phyloP scores from a whole-genome alignment of 1,140 invertebrate genomes.

The Gonioctena quinquepunctata region DNA sequence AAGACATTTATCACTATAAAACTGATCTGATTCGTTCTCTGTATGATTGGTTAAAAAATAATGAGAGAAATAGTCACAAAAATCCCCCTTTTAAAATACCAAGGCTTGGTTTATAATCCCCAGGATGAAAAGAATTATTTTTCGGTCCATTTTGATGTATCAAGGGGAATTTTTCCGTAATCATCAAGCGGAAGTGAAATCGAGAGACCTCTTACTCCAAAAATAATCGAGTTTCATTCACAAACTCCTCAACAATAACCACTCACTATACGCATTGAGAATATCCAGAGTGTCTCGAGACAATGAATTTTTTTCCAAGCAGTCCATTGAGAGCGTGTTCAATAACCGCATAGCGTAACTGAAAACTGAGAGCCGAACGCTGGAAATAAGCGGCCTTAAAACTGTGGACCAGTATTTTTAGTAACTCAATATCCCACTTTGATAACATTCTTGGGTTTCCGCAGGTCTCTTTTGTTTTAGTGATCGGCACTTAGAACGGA shows the following conservation, averaged over 20 bases:
- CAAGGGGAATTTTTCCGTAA: too few species aligned
- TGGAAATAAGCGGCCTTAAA: background rate
- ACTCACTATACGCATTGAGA: background rate
- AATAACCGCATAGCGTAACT: background rate
- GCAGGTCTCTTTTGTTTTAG: background rate
- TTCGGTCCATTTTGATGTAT: too few species aligned
- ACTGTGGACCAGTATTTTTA: background rate
- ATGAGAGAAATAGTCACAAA: too few species aligned
- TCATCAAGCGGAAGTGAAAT: too few species aligned
- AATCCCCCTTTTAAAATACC: too few species aligned
- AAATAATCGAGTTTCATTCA: too few species aligned
- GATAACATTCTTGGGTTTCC: background rate
- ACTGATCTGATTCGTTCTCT: too few species aligned
- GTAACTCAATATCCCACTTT: background rate
- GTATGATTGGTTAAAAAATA: too few species aligned
- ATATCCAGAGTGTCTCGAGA: background rate
- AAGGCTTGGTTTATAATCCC: too few species aligned
- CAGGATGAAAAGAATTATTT: too few species aligned
- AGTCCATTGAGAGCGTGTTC: background rate
- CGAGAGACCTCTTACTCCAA: too few species aligned
- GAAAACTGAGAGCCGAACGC: background rate
- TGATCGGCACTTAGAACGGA: background rate
- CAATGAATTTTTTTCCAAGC: background rate
- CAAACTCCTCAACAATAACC: background rate
- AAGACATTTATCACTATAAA: too few species aligned